A percentile compares a stretch with the other conserved stretches of the same genome.
These are phyloP conservation scores for Catagonus wagneri DNA, from an alignment of 2,113 vertebrate genomes.

Conservation along the genomic window DNA sequence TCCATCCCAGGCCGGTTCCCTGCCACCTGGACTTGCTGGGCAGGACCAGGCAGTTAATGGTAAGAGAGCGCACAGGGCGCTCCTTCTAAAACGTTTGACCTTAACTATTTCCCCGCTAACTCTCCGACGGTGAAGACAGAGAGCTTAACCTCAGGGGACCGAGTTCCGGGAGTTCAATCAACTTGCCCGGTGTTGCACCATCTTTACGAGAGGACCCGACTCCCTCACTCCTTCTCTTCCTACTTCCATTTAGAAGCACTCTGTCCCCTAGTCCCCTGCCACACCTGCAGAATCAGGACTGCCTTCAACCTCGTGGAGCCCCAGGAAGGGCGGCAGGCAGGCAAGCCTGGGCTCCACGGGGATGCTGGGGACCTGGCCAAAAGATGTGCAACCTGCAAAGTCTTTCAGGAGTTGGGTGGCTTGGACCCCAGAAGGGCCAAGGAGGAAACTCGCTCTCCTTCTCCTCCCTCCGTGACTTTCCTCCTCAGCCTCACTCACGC, in stretches of 20 bases:
- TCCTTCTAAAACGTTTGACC: not conserved
- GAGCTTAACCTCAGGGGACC: not conserved
- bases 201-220: rapidly evolving
- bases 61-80: too few species aligned
- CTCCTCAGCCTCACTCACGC: not conserved
- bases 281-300: not conserved
- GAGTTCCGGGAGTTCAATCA: not conserved
- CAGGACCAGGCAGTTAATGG: too few species aligned
- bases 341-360: not conserved
- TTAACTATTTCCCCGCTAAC: not conserved
- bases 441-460: not conserved
- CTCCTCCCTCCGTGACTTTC: not conserved
- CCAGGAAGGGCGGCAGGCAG: not conserved
- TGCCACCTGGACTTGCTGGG: not conserved
- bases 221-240: not conserved
- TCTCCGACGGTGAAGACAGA: not conserved
- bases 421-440: not conserved
- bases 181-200: not conserved
- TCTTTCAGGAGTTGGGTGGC: too few species aligned
- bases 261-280: rapidly evolving
- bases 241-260: not conserved
- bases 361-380: rapidly evolving
- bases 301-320: not conserved
- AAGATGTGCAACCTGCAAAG: not conserved
- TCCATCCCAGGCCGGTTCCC: not conserved